Evolutionary conservation across 2,113 vertebrate species (phyloP).

Genomic region (Sinocyclocheilus maitianheensis): DNA sequence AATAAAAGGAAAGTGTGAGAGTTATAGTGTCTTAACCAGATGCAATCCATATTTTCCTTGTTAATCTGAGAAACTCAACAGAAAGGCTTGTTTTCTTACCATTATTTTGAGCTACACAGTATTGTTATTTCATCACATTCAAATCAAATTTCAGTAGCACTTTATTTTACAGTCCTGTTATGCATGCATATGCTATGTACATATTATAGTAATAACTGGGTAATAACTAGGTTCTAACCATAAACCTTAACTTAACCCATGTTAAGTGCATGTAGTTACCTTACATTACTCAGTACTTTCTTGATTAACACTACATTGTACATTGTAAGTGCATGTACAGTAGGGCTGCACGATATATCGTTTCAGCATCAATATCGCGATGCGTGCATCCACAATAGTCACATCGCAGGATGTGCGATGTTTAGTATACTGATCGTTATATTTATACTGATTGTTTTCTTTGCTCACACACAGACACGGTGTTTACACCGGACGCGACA

Average conservation of each 20-base stretch:
- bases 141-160: background rate
- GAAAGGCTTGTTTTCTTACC: background rate
- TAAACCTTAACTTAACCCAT: background rate
- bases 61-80: background rate
- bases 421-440: no score
- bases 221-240: background rate
- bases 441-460: no score
- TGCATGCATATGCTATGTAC: background rate
- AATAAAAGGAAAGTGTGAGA: background rate
- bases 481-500: no score
- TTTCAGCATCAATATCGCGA: no score
- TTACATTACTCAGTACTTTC: background rate
- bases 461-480: no score
- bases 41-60: background rate
- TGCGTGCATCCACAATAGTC: no score
- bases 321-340: background rate
- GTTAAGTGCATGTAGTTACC: background rate
- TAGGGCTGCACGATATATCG: background rate
- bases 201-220: background rate
- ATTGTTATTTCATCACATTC: background rate
- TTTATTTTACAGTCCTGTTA: background rate
- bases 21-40: background rate
- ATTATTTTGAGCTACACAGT: background rate
- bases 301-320: background rate
- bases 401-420: no score